Base-by-base conservation (phyloP, 2,113 vertebrate genomes). In the Bujurquina vittata region DNA sequence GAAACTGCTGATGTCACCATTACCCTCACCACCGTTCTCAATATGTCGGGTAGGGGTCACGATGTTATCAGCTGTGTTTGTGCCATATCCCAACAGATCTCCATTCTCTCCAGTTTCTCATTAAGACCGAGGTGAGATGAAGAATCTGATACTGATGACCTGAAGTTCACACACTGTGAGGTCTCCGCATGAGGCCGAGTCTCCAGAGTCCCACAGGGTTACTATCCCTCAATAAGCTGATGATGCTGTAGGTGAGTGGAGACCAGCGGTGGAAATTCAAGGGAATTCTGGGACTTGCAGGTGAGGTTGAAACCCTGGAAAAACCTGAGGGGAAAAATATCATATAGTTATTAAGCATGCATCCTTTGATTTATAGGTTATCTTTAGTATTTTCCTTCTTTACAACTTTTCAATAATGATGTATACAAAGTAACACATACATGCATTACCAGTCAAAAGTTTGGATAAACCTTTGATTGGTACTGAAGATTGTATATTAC, bases 201-300 rank as follows among this genome's bases (percentile, higher is more conserved):
- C 23, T 72, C 65, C 46, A 72, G 65, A 31, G 4, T 54, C 46
- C 46, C 67, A 54, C 26, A 33, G 67, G 20, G 4, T 49, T 3
- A 54, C 46, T 10, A 56, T 56, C 54, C 54, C n/a, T 10, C n/a
- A 3, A 15, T 11, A 26, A 52, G 26, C 2, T 18, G 59, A 54
- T 63, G 26, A 4, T 4, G 59, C 20, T 4, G 46, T 77, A 31
- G 46, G 11, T 54, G 18, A 31, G 14, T 1, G 29, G 58, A 74
- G 49, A 65, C n/a, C 9, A 4, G 4, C 3, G 35, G 17, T 3
- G n/a, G 62, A 29, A 58, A 10, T 23, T 65, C 0, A 4, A 67
- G 8, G 43, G 72, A 14, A 26, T 77, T 80, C 55, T 74, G 26
- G 54, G 72, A 81, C 49, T 79, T 72, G 18, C 67, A n/a, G 46